phyloP scores from a whole-genome alignment of 92 coral and sea anemone genomes.

The Zoanthus gigantus region DNA sequence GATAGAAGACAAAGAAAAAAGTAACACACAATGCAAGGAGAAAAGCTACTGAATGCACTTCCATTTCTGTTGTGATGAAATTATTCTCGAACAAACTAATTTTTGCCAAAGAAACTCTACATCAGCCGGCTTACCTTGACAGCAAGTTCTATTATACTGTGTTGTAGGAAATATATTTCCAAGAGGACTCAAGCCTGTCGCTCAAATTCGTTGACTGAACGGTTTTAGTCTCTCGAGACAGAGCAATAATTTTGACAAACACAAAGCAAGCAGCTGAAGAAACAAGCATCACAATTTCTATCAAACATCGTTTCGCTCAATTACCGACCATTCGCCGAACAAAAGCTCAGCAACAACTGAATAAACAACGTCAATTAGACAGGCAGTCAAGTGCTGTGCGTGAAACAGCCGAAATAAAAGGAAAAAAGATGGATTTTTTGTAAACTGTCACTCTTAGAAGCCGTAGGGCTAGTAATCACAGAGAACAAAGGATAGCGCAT shows the following conservation, averaged over 20 bases:
- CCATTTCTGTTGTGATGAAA: background rate
- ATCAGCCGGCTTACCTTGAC: constrained; percentile 13
- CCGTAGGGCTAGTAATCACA: constrained; percentile 77
- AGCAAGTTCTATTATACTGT: constrained; percentile 6
- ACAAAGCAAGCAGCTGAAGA: constrained; percentile 81
- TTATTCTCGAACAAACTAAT: background rate
- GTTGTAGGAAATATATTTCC: constrained; percentile 8
- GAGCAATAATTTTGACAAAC: constrained; percentile 51
- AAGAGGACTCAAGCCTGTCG: constrained; percentile 34
- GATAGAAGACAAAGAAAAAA: background rate
- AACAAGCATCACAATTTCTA: constrained; percentile 87
- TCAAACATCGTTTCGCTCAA: constrained; percentile 93
- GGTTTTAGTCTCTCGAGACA: constrained; percentile 36
- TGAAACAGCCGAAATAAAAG: constrained; percentile 68
- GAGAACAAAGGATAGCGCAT: constrained; percentile 72
- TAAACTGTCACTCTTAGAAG: constrained; percentile 79
- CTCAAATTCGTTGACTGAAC: constrained; percentile 39
- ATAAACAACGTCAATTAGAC: constrained; percentile 92
- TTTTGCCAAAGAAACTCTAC: background rate
- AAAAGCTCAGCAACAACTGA: constrained; percentile 83
- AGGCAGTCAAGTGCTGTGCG: constrained; percentile 83
- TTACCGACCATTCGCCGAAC: constrained; percentile 96
- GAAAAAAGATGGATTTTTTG: constrained; percentile 73
- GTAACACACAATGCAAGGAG: background rate
- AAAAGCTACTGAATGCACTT: background rate